A percentile compares a stretch with the other conserved stretches of the same genome.
These are phyloP conservation scores for Mastigias papua DNA, from an alignment of 30 jellyfish, hydroid and myxozoan genomes.

Conservation along the genomic window DNA sequence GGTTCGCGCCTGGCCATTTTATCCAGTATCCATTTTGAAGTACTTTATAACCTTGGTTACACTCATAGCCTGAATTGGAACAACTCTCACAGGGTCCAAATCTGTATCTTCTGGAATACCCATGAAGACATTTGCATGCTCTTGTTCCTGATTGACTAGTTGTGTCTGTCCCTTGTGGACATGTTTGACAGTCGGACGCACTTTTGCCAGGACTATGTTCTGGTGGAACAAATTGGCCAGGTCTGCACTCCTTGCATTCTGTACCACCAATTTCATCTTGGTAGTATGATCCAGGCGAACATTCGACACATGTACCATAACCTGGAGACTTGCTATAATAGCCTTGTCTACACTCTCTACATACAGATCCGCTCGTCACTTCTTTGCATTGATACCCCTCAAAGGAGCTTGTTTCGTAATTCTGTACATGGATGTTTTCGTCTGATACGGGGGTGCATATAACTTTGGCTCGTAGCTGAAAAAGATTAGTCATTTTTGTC, in stretches of 20 bases:
- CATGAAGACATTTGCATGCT: constrained; percentile 56
- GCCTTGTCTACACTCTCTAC: not conserved
- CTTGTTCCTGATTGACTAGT: constrained; percentile 31
- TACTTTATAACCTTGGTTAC: constrained; percentile 31
- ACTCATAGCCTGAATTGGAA: constrained; percentile 13
- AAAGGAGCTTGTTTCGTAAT: not conserved
- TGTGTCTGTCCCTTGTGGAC: constrained; percentile 64
- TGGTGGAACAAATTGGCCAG: constrained; percentile 58
- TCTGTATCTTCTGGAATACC: constrained; percentile 38
- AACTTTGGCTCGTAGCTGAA: not conserved
- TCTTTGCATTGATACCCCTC: not conserved
- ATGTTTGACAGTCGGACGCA: constrained; percentile 51
- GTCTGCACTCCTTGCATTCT: constrained; percentile 47
- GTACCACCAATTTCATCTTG: constrained; percentile 37
- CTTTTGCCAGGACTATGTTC: constrained; percentile 39
- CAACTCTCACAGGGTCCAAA: constrained; percentile 59
- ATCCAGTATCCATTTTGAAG: constrained; percentile 52
- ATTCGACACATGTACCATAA: not conserved
- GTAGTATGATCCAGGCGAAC: constrained; percentile 57
- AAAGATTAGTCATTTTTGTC: not conserved
- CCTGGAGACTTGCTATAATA: not conserved
- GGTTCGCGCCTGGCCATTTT: constrained; percentile 8
- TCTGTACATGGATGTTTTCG: not conserved
- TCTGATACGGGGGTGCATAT: not conserved
- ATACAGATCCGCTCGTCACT: not conserved